phyloP scores from a whole-genome alignment of 2,797 vertebrate genomes.

The Pantherophis alleghaniensis region DNA sequence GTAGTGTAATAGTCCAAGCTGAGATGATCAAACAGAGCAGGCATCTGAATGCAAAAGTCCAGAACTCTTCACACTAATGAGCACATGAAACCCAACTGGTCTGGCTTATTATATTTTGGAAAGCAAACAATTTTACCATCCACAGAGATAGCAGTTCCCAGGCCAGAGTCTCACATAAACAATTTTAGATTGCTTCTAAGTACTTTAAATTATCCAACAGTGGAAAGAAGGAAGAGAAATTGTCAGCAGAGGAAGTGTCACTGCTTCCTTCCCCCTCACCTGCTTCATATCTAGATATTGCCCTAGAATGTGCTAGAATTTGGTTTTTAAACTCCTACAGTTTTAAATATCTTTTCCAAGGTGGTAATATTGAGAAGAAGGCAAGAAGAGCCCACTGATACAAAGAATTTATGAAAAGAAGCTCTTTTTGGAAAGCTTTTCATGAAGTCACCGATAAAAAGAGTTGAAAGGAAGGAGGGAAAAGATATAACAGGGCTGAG shows the following conservation, averaged over 20 bases:
- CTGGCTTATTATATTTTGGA: not conserved
- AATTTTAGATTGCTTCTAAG: not conserved
- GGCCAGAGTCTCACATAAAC: not conserved
- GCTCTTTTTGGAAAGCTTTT: slow-evolving; percentile 2
- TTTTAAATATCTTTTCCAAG: not conserved
- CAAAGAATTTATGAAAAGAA: slow-evolving; percentile 14
- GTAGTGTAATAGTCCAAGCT: too few species aligned
- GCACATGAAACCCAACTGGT: not conserved
- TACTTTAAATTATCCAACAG: not conserved
- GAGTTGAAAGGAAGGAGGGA: not conserved
- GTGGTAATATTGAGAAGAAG: slow-evolving; percentile 8
- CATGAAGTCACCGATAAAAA: slow-evolving; percentile 8
- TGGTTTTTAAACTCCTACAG: not conserved
- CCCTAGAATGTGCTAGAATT: not conserved
- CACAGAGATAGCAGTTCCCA: not conserved
- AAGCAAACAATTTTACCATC: not conserved
- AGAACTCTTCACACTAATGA: not conserved
- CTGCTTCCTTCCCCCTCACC: not conserved
- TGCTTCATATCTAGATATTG: not conserved
- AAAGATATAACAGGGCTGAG: not conserved
- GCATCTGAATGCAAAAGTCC: not conserved
- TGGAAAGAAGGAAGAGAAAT: not conserved
- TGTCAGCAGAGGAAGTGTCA: not conserved
- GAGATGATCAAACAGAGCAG: not conserved
- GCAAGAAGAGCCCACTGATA: not conserved